phyloP scores from a whole-genome alignment of 2,888 invertebrate species.

The Sclerodermus sp. region DNA sequence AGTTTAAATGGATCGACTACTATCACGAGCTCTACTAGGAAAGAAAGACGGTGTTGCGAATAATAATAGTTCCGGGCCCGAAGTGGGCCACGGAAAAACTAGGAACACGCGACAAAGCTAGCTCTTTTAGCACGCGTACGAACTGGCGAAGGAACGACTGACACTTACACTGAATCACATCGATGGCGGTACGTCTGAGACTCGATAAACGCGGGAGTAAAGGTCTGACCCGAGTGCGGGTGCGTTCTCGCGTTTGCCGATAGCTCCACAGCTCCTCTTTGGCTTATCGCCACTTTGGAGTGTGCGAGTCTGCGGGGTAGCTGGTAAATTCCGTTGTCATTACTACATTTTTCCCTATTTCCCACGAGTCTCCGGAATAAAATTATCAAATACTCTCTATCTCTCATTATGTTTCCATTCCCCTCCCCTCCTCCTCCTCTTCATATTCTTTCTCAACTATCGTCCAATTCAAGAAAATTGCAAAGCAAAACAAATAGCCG shows the following conservation, averaged over 20 bases:
- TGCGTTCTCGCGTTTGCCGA: not conserved
- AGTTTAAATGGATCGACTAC: no score
- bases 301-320: constrained; percentile 30
- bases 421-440: constrained; percentile 2
- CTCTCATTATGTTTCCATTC: not conserved
- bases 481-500: no score
- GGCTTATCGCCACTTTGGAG: not conserved
- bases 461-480: no score
- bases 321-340: constrained; percentile 31
- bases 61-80: no score
- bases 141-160: not conserved
- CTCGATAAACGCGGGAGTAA: constrained; percentile 18
- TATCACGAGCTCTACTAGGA: no score
- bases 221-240: constrained; percentile 27
- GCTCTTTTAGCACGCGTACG: no score
- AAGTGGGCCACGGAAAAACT: no score
- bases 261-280: no score
- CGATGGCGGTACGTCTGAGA: constrained; percentile 2
- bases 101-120: no score
- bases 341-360: not conserved
- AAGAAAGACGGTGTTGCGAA: no score
- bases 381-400: not conserved
- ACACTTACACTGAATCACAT: constrained; percentile 6
- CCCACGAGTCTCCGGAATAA: not conserved
- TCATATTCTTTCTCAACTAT: no score